These are phyloP conservation scores for Ostrea denselamellosa DNA, from an alignment of 1,140 invertebrate genomes.

Conservation along the genomic window DNA sequence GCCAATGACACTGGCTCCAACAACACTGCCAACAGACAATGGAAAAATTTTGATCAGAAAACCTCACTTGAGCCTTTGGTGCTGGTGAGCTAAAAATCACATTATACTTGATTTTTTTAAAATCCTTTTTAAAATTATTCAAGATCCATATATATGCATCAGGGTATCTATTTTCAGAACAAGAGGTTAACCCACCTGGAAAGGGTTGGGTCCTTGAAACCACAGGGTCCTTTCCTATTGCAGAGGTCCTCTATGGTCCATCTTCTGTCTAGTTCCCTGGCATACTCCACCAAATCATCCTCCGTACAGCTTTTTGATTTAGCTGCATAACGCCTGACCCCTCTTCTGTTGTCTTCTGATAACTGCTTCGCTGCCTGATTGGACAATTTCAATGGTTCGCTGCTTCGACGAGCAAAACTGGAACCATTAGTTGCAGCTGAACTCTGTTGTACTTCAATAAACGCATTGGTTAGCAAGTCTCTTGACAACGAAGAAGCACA, in stretches of 20 bases:
- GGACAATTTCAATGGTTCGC: conserved; percentile 67
- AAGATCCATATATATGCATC: no score
- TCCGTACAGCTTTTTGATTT: conserved; percentile 58
- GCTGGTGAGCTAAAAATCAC: no score
- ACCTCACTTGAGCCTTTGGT: no score
- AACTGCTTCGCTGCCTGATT: conserved; percentile 56
- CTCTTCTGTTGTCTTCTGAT: conserved; percentile 44
- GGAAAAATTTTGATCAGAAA: no score
- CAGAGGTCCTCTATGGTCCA: conserved; percentile 48
- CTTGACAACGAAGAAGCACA: conserved; percentile 54
- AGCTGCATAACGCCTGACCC: conserved; percentile 33
- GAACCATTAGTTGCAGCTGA: conserved; percentile 51
- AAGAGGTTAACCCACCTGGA: conserved; percentile 53
- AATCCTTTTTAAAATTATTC: no score
- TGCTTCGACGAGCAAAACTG: conserved; percentile 65
- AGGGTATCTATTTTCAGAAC: no score
- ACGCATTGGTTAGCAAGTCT: conserved; percentile 55
- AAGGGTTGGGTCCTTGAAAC: conserved; percentile 67
- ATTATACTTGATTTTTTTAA: no score
- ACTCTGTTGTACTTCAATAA: conserved; percentile 59
- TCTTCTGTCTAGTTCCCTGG: conserved; percentile 41
- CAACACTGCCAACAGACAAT: no score
- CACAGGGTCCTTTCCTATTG: conserved; percentile 56
- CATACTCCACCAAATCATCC: conserved; percentile 61
- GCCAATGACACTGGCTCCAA: no score